Evolutionary conservation across 2,113 vertebrate species (phyloP).

Genomic region (Pungitius pungitius): DNA sequence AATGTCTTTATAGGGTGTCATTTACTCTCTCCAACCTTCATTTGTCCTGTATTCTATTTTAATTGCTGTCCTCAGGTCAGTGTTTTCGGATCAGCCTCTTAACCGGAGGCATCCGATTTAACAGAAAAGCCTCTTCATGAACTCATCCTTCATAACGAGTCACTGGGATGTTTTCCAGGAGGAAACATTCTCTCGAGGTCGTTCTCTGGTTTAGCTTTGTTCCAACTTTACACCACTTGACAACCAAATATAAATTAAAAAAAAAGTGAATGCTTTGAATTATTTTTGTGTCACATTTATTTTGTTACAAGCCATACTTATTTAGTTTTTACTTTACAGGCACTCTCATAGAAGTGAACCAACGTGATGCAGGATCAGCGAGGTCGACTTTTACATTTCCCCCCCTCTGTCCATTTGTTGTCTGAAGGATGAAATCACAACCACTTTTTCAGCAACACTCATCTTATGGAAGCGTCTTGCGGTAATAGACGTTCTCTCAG

Average conservation of each 20-base stretch:
- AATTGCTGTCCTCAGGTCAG: too few species aligned
- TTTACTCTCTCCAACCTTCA: too few species aligned
- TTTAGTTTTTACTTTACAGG: background rate
- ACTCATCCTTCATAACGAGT: background rate
- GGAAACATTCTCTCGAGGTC: background rate
- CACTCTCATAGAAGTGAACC: background rate
- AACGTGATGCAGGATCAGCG: conserved; percentile 5
- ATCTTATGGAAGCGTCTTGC: conserved; percentile 17
- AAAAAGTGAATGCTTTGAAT: background rate
- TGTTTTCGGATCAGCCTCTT: too few species aligned
- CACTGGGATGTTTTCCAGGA: background rate
- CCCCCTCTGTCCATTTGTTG: conserved; percentile 3
- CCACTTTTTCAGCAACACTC: conserved; percentile 35
- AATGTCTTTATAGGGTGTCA: too few species aligned
- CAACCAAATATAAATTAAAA: too few species aligned
- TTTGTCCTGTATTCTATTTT: too few species aligned
- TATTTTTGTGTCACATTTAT: background rate
- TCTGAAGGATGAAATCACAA: conserved; percentile 36
- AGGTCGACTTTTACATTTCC: conserved; percentile 20
- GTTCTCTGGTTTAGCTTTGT: background rate
- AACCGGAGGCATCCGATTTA: background rate
- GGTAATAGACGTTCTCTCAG: conserved; percentile 41
- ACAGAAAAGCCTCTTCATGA: background rate
- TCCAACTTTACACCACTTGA: background rate
- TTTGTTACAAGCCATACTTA: conserved; percentile 10